Evolutionary conservation across 2,797 vertebrate species (phyloP), one percentile per base, ranked within the genome.

Genomic region (Lerista edwardsae): DNA sequence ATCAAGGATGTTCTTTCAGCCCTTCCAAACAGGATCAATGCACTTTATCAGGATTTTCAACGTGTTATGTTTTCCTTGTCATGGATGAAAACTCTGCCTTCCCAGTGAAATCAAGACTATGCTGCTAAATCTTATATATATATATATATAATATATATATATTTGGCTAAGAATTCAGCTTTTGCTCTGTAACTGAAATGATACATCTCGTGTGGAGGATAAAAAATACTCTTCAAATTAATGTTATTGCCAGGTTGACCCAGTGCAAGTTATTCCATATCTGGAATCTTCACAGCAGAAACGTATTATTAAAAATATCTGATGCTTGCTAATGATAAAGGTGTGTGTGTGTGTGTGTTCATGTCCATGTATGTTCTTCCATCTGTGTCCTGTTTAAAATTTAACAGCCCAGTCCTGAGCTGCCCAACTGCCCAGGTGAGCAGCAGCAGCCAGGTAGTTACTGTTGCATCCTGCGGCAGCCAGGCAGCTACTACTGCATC

Each of bases 41-140:
- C 1, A 31, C 41, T 89, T 75, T 78, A 84, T 65, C 61, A 83
- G 75, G 73, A 74, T 3, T 23, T 91, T 14, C 62, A 78, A 27
- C 84, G 3, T 23, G 61, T 79, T 15, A 1, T 67, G 77, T 81
- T 76, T 34, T 72, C 7, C 59, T 67, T 36, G 14, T 85, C 34
- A 82, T 59, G 31, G n/a, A 86, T 39, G 64, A 12, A 90, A 72
- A 78, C 23, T 39, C 59, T 83, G 36, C 9, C 67, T 88, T 91
- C 76, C 84, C 81, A 51, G 74, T 75, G 81, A 81, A 47, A 1
- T 14, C 23, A 82, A 85, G 41, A 90, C 76, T 62, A 0, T 1
- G 8, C 5, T 84, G 36, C 39, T 61, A 62, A 87, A 75, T 62
- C 41, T 0, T 0, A 3, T 59, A 72, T 59, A 59, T n/a, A n/a